A percentile compares a stretch with the other conserved stretches of the same genome.
phyloP scores from a whole-genome alignment of 2,113 vertebrate genomes.

The Microtus pennsylvanicus region DNA sequence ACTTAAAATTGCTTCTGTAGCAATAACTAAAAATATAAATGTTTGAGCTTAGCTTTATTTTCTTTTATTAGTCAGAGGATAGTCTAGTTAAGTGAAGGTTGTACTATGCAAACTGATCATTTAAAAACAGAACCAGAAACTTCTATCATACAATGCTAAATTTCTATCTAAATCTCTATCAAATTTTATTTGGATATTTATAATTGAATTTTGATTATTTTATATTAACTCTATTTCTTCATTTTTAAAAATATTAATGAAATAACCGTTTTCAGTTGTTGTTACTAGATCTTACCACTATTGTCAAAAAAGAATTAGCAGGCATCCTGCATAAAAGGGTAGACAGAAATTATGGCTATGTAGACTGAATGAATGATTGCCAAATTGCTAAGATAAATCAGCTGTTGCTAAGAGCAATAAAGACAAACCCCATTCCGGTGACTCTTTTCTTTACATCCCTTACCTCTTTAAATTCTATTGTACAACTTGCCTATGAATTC shows the following conservation, averaged over 20 bases:
- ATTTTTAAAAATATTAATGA: not conserved
- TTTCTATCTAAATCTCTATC: not conserved
- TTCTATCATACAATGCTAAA: not conserved
- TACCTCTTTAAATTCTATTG: not conserved
- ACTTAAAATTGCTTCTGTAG: slow-evolving; percentile 48
- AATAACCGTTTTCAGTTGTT: not conserved
- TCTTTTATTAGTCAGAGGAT: slow-evolving; percentile 36
- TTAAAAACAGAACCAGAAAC: slow-evolving; percentile 16
- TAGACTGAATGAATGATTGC: not conserved
- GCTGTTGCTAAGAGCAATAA: not conserved
- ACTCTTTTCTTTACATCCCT: not conserved
- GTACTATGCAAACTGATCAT: not conserved
- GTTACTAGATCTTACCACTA: not conserved
- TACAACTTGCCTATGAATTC: not conserved
- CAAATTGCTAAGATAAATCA: not conserved
- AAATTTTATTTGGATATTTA: not conserved
- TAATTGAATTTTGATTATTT: not conserved
- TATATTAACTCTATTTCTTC: not conserved
- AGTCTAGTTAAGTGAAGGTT: not conserved
- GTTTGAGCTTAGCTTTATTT: slow-evolving; percentile 40
- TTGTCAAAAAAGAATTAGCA: slow-evolving; percentile 7
- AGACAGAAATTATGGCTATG: not conserved
- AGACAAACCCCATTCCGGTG: not conserved
- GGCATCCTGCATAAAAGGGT: not conserved
- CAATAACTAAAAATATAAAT: slow-evolving; percentile 32